These are phyloP conservation scores for Clytia hemisphaerica DNA, from an alignment of 30 jellyfish, hydroid and myxozoan genomes.

Conservation along the genomic window DNA sequence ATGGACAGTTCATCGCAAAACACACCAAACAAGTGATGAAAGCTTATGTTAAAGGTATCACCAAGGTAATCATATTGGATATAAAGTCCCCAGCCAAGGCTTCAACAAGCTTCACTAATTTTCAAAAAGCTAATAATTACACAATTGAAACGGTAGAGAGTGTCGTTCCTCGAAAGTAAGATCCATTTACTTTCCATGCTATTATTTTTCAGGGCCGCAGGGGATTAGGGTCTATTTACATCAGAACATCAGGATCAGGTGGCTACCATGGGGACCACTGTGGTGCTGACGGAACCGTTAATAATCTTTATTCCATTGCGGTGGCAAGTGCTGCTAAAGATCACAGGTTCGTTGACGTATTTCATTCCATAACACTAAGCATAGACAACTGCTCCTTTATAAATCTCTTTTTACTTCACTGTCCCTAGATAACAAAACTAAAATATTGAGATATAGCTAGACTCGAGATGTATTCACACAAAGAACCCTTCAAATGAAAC, in stretches of 20 bases:
- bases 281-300: constrained; percentile 5
- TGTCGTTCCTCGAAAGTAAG: too few species aligned
- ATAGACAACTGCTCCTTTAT: too few species aligned
- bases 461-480: too few species aligned
- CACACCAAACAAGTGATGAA: not conserved
- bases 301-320: not conserved
- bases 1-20: not conserved
- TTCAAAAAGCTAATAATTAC: too few species aligned
- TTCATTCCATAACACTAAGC: not conserved
- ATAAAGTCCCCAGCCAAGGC: too few species aligned
- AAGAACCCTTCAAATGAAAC: too few species aligned
- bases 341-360: constrained; percentile 1
- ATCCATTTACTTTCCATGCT: too few species aligned
- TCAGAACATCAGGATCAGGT: constrained; percentile 2
- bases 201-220: not conserved
- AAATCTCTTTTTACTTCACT: too few species aligned
- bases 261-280: not conserved
- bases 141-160: too few species aligned
- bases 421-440: too few species aligned
- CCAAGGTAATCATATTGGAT: not conserved
- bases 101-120: too few species aligned
- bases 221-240: not conserved
- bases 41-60: not conserved
- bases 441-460: too few species aligned
- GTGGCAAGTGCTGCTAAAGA: constrained; percentile 1